These are phyloP conservation scores for Eleutherodactylus coqui DNA, from an alignment of 2,797 vertebrate species.

Conservation along the genomic window DNA sequence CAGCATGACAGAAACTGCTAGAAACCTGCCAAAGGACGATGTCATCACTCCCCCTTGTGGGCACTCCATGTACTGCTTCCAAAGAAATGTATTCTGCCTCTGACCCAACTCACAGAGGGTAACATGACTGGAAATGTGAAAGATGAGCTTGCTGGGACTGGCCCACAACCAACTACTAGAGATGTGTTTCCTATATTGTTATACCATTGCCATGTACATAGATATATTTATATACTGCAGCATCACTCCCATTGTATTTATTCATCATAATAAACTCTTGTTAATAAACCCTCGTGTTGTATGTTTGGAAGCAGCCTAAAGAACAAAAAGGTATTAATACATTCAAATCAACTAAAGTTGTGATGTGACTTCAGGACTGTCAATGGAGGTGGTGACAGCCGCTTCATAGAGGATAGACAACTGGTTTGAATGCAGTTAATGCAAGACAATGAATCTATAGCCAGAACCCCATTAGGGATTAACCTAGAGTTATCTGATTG, in stretches of 20 bases:
- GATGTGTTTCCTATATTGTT: slow-evolving; percentile 29
- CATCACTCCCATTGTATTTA: slow-evolving; percentile 59
- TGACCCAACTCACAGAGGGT: neutral
- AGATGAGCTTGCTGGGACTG: slow-evolving; percentile 41
- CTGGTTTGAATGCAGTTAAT: neutral
- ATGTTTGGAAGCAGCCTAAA: neutral
- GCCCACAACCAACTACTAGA: slow-evolving; percentile 18
- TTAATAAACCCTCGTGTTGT: slow-evolving; percentile 47
- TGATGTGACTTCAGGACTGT: neutral
- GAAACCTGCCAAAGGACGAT: slow-evolving; percentile 17
- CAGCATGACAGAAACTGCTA: neutral
- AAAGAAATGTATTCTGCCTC: neutral
- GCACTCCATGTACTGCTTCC: slow-evolving; percentile 9
- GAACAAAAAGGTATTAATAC: neutral
- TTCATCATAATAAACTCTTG: slow-evolving; percentile 63
- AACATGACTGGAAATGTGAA: slow-evolving; percentile 31
- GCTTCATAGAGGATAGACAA: no score
- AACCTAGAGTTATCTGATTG: neutral
- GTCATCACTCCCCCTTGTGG: neutral
- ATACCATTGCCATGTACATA: slow-evolving; percentile 54
- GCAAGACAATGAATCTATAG: neutral
- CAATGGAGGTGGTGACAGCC: neutral
- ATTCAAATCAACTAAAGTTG: neutral
- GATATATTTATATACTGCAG: slow-evolving; percentile 59
- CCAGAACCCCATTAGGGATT: no score